Evolutionary conservation across 2,888 invertebrate genomes (phyloP), one percentile per base, ranked within the genome.

Genomic region (Rhynchonema sp.): DNA sequence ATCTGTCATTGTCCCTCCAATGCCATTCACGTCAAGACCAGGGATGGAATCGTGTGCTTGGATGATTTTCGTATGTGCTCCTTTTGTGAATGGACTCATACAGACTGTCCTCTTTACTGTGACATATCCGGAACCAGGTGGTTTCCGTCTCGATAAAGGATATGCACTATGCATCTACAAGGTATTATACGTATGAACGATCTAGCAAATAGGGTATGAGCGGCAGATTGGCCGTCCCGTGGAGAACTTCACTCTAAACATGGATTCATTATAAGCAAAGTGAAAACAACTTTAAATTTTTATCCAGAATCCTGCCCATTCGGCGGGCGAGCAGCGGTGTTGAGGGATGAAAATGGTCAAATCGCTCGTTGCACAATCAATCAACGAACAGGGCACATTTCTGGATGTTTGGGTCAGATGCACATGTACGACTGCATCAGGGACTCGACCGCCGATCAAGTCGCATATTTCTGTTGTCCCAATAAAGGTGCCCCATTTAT

Each of bases 1-100:
- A 54, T 54, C 17, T 54, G 54, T 22, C 13, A 22, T 6, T n/a
- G 73, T 49, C 49, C 49, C 20, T 3, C 9, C 3, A 6, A 49
- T n/a, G 9, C 49, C 3, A 17, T n/a, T 3, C 49, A 49, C n/a
- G 49, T n/a, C 3, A 13, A n/a, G 3, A 49, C 49, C 20, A 6
- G 49, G 13, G n/a, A 17, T 23, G 49, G 49, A 3, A 23, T 49
- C 49, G 49, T 49, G 3, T 49, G 49, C 23, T n/a, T 49, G 3
- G 49, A 49, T n/a, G 49, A 49, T 49, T 49, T 17, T n/a, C 20
- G 49, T 49, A 20, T 3, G 49, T n/a, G 38, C 17, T 38, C 38
- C 9, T 13, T n/a, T n/a, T n/a, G n/a, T n/a, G n/a, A n/a, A n/a
- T n/a, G n/a, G 38, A 38, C 38, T 6, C 38, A 38, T 17, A 38